Percentiles rank a stretch among this genome's conserved stretches.
Evolutionary conservation across 1,140 invertebrate genomes (phyloP).

Genomic region (Calephelis virginiensis): DNA sequence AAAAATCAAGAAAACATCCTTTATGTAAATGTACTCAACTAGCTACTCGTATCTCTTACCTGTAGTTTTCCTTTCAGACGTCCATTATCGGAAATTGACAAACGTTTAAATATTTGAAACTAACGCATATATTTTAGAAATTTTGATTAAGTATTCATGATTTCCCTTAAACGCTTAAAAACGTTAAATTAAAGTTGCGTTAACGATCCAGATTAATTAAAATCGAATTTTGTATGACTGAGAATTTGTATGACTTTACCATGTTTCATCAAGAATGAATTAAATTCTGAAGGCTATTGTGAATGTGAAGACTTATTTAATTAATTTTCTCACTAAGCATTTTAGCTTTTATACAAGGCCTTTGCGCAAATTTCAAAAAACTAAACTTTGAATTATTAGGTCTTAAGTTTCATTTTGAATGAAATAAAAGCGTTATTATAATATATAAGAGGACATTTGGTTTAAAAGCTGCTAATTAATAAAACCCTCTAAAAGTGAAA

Average conservation of each 20-base stretch:
- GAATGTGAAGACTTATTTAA: neutral
- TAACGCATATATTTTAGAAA: too few species aligned
- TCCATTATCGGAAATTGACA: too few species aligned
- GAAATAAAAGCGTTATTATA: neutral
- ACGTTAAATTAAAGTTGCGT: neutral
- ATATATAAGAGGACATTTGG: neutral
- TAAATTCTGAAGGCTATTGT: neutral
- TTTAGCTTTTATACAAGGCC: neutral
- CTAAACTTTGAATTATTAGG: neutral
- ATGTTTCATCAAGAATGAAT: neutral
- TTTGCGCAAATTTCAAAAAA: neutral
- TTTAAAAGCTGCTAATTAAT: too few species aligned
- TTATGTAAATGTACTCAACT: too few species aligned
- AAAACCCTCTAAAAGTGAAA: too few species aligned
- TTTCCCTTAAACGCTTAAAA: neutral
- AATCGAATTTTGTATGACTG: neutral
- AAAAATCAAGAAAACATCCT: too few species aligned
- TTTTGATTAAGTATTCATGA: too few species aligned
- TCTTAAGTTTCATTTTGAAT: neutral
- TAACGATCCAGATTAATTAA: neutral
- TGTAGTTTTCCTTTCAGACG: too few species aligned
- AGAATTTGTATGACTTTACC: neutral
- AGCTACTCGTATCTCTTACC: too few species aligned
- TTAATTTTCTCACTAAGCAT: conserved; percentile 1
- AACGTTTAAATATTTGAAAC: too few species aligned